phyloP scores from a whole-genome alignment of 1,140 invertebrate species.

The Chrysomallon squamiferum region DNA sequence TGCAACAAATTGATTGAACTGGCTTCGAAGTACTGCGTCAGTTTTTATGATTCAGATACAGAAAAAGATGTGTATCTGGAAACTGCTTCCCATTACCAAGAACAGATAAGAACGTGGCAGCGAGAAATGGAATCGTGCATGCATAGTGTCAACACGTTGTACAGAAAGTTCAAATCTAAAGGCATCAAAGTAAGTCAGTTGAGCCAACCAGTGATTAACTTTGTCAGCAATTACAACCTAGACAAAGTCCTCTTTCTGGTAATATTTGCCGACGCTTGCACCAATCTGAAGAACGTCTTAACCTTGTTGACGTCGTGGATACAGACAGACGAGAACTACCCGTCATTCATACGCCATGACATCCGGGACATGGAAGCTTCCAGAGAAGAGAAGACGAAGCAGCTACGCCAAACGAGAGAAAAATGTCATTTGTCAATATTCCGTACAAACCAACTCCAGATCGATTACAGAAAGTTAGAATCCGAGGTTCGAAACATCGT shows the following conservation, averaged over 20 bases:
- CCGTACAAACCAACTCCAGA: slow-evolving; percentile 30
- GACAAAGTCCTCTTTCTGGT: slow-evolving; percentile 40
- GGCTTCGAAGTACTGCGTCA: slow-evolving; percentile 42
- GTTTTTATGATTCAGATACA: slow-evolving; percentile 37
- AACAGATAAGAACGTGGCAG: slow-evolving; percentile 30
- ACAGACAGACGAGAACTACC: slow-evolving; percentile 45
- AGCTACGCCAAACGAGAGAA: slow-evolving; percentile 27
- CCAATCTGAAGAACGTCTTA: slow-evolving; percentile 39
- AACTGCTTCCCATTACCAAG: slow-evolving; percentile 39
- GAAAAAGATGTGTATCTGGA: slow-evolving; percentile 29
- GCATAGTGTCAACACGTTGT: slow-evolving; percentile 9
- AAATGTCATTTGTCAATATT: slow-evolving; percentile 34
- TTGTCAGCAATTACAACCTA: slow-evolving; percentile 36
- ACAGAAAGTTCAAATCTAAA: slow-evolving; percentile 5
- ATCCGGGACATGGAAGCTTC: slow-evolving; percentile 35
- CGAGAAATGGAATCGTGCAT: slow-evolving; percentile 19
- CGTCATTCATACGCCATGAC: slow-evolving; percentile 41
- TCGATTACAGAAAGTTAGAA: slow-evolving; percentile 20
- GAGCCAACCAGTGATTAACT: slow-evolving; percentile 23
- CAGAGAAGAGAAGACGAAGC: slow-evolving; percentile 31
- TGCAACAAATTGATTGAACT: slow-evolving; percentile 20
- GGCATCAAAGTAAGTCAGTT: not conserved
- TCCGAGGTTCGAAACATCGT: slow-evolving; percentile 18
- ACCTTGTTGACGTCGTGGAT: slow-evolving; percentile 39
- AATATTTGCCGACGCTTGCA: slow-evolving; percentile 43